These are phyloP conservation scores for Notamacropus eugenii DNA, from an alignment of 2,797 vertebrate species.

Conservation along the genomic window DNA sequence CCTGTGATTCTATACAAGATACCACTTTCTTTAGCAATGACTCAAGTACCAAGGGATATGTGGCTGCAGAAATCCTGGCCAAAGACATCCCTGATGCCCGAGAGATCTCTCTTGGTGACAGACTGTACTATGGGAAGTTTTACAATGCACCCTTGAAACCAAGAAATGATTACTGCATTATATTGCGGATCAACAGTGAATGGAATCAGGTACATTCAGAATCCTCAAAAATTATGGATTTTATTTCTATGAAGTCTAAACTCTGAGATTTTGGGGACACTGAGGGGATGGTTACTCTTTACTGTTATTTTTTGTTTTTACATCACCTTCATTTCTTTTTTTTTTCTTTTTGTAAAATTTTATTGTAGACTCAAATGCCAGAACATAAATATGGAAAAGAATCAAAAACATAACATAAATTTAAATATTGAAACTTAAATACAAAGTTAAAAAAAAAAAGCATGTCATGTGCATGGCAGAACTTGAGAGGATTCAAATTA, in stretches of 20 bases:
- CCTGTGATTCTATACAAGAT: conserved; percentile 87
- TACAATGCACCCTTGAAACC: conserved; percentile 92
- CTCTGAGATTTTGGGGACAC: neutral
- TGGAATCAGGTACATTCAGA: conserved; percentile 90
- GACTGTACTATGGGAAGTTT: conserved; percentile 89
- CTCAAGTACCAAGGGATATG: conserved; percentile 83
- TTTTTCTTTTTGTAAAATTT: no score
- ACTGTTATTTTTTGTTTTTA: neutral
- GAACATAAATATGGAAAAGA: no score
- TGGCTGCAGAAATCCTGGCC: conserved; percentile 89
- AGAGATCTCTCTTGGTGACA: conserved; percentile 91
- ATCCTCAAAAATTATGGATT: neutral
- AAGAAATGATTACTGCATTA: conserved; percentile 90
- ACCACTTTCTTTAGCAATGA: conserved; percentile 82
- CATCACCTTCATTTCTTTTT: neutral
- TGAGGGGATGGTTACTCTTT: neutral
- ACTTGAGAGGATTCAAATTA: no score
- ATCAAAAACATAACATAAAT: no score
- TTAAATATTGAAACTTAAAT: no score
- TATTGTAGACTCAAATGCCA: no score
- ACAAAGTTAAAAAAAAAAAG: no score
- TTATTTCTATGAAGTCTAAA: conserved; percentile 18
- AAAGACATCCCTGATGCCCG: conserved; percentile 84
- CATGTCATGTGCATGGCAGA: no score
- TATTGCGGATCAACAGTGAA: conserved; percentile 91